These are phyloP conservation scores for Calameuta idolon DNA, from an alignment of 2,888 invertebrate species.

Conservation along the genomic window DNA sequence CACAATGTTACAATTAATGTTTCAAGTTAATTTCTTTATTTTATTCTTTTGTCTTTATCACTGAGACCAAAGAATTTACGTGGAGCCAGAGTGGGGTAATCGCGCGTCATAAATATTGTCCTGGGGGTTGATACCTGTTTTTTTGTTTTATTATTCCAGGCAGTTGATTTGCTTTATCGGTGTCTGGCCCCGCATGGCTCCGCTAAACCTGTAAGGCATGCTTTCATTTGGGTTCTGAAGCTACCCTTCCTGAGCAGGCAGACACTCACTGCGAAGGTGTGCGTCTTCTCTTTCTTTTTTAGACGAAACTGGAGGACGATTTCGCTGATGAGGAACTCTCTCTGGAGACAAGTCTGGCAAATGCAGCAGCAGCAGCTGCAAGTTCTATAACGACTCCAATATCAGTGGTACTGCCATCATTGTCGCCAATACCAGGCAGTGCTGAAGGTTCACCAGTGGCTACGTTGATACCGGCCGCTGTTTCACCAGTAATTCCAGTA, in stretches of 20 bases:
- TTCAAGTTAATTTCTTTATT: slow-evolving; percentile 7
- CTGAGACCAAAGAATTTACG: neutral
- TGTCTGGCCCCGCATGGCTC: slow-evolving; percentile 67
- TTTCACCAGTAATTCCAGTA: slow-evolving; percentile 42
- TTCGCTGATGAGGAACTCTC: slow-evolving; percentile 60
- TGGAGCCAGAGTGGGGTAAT: neutral
- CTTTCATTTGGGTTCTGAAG: slow-evolving; percentile 61
- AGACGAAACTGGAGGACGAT: slow-evolving; percentile 65
- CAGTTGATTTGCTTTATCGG: slow-evolving; percentile 67
- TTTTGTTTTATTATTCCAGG: slow-evolving; percentile 66
- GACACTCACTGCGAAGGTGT: slow-evolving; percentile 30
- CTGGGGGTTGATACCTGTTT: slow-evolving; percentile 62
- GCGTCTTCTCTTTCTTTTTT: slow-evolving; percentile 43
- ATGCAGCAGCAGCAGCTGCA: slow-evolving; percentile 16
- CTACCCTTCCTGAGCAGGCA: slow-evolving; percentile 26
- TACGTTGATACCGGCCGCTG: slow-evolving; percentile 41
- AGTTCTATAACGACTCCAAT: slow-evolving; percentile 53
- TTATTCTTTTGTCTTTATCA: slow-evolving; percentile 1
- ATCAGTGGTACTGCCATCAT: slow-evolving; percentile 57
- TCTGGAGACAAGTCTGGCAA: slow-evolving; percentile 44
- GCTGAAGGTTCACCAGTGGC: slow-evolving; percentile 43
- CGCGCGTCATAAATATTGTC: neutral
- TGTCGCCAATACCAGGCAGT: slow-evolving; percentile 52
- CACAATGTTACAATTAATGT: neutral
- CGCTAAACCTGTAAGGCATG: slow-evolving; percentile 67